A percentile compares a stretch with the other conserved stretches of the same genome.
Evolutionary conservation across 1,140 invertebrate species (phyloP).

Genomic region (Holcopasites calliopsidis): DNA sequence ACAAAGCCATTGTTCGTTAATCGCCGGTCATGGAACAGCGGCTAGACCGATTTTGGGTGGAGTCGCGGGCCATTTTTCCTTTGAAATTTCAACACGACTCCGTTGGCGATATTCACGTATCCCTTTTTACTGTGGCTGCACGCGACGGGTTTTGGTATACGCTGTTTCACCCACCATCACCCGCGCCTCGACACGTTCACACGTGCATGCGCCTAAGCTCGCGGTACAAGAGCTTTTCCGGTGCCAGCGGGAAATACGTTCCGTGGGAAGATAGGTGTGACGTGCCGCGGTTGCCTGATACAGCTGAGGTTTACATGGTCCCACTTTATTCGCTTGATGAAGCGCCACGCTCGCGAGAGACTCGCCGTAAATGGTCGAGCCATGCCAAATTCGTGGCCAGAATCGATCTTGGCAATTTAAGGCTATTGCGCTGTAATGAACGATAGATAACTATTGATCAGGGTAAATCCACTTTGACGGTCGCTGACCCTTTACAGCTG

Average conservation of each 20-base stretch:
- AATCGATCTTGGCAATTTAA: slow-evolving; percentile 26
- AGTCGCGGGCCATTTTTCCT: background rate
- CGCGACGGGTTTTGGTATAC: too few relatives aligned
- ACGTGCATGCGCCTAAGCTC: background rate
- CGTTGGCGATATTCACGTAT: background rate
- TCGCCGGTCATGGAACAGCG: slow-evolving; percentile 28
- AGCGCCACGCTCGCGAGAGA: background rate
- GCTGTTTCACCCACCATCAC: too few relatives aligned
- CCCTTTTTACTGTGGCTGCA: background rate
- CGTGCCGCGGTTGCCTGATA: background rate
- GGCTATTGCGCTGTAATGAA: slow-evolving; percentile 5
- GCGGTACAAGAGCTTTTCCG: background rate
- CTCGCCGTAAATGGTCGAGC: background rate
- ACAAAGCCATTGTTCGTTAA: slow-evolving; percentile 51
- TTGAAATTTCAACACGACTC: background rate
- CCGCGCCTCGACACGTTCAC: background rate
- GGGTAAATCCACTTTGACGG: slow-evolving; percentile 3
- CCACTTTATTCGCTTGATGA: slow-evolving; percentile 24
- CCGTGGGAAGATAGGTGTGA: background rate
- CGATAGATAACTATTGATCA: background rate
- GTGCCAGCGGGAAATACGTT: background rate
- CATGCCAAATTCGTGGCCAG: slow-evolving; percentile 19
- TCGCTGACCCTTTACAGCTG: background rate
- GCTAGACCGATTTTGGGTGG: slow-evolving; percentile 4
- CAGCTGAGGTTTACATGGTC: slow-evolving; percentile 8